phyloP scores from a whole-genome alignment of 2,888 invertebrate species.

The Drosophila cognata region DNA sequence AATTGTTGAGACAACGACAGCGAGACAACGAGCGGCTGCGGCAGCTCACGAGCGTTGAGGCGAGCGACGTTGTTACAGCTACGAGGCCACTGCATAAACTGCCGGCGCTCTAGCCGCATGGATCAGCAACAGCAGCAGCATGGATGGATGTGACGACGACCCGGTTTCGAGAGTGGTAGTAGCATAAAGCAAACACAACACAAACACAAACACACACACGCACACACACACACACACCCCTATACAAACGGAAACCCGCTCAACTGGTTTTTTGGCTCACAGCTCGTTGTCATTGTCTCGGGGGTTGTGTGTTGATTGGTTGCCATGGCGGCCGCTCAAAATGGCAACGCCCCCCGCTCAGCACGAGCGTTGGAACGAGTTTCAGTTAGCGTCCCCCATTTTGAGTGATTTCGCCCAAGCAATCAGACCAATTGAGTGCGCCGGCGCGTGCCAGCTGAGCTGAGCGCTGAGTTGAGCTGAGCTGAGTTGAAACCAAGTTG shows the following conservation, averaged over 20 bases:
- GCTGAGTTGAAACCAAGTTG: slow-evolving; percentile 30
- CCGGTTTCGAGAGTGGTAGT: slow-evolving; percentile 61
- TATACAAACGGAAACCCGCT: slow-evolving; percentile 58
- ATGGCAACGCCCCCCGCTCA: slow-evolving; percentile 65
- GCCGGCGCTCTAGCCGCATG: slow-evolving; percentile 64
- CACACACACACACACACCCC: slow-evolving; percentile 20
- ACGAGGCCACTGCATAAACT: slow-evolving; percentile 77
- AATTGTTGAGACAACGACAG: slow-evolving; percentile 8
- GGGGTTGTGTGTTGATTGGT: slow-evolving; percentile 76
- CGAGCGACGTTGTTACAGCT: slow-evolving; percentile 77
- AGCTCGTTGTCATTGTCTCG: slow-evolving; percentile 41
- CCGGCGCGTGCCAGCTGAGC: slow-evolving; percentile 75
- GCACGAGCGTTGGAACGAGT: slow-evolving; percentile 60
- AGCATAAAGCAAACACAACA: slow-evolving; percentile 57
- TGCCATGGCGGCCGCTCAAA: slow-evolving; percentile 61
- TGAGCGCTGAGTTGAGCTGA: slow-evolving; percentile 33
- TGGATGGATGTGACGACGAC: slow-evolving; percentile 54
- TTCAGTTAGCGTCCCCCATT: slow-evolving; percentile 76
- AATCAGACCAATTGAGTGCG: slow-evolving; percentile 71
- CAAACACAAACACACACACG: slow-evolving; percentile 20
- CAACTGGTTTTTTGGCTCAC: slow-evolving; percentile 68
- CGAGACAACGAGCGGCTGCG: slow-evolving; percentile 37
- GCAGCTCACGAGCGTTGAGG: slow-evolving; percentile 52
- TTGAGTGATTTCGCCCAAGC: slow-evolving; percentile 62
- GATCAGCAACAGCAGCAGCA: slow-evolving; percentile 37